Conservation (phyloP, 2,113 vertebrate species). For the Lynx canadensis region DNA sequence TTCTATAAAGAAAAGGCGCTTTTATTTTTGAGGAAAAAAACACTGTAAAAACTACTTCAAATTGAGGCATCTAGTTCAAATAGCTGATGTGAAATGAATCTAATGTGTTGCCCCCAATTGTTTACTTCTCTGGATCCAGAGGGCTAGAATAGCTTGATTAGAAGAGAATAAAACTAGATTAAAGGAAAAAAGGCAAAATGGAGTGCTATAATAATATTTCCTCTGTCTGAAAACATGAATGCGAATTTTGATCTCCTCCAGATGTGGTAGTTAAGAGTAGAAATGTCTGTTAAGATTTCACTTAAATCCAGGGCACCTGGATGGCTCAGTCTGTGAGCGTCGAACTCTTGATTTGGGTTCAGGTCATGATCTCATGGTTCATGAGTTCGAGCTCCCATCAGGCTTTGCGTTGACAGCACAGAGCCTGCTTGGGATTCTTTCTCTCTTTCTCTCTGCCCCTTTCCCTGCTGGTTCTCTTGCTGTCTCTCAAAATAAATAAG, state of each 20-base stretch:
- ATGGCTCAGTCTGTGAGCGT: too few species aligned
- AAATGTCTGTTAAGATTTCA: slow-evolving; percentile 25
- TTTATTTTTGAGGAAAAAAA: not conserved
- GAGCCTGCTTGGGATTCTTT: too few species aligned
- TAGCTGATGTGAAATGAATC: not conserved
- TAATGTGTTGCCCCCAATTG: slow-evolving; percentile 1
- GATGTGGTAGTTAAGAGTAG: not conserved
- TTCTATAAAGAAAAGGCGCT: slow-evolving; percentile 30
- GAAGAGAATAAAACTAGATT: slow-evolving; percentile 46
- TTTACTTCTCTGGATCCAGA: slow-evolving; percentile 31
- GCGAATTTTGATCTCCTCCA: slow-evolving; percentile 21
- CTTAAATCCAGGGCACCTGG: not conserved
- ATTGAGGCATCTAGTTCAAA: slow-evolving; percentile 7
- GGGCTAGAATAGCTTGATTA: not conserved
- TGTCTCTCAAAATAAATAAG: too few species aligned
- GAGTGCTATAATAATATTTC: not conserved
- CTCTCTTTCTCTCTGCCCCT: too few species aligned
- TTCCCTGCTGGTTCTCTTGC: too few species aligned
- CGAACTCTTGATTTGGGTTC: too few species aligned
- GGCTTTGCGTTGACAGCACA: too few species aligned
- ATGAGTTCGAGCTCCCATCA: too few species aligned
- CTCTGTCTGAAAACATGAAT: not conserved
- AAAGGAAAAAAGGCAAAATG: slow-evolving; percentile 1
- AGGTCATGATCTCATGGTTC: too few species aligned
- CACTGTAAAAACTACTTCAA: not conserved